Evolutionary conservation across 2,797 vertebrate species (phyloP).

Genomic region (Mus minutoides): DNA sequence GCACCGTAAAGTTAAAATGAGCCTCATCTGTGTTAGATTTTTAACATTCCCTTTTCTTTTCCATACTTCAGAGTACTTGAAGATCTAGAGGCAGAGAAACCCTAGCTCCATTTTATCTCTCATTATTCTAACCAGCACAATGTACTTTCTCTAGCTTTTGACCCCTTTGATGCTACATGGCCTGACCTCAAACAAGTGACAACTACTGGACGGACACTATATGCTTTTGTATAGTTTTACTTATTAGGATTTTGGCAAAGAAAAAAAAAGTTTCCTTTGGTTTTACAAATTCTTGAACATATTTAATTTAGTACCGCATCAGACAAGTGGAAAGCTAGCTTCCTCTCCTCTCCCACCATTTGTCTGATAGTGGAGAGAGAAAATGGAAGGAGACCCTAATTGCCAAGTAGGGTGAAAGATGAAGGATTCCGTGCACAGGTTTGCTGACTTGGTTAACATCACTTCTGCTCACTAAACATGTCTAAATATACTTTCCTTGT

Average conservation of each 20-base stretch:
- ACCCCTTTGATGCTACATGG: not conserved
- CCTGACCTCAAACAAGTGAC: not conserved
- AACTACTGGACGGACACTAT: not conserved
- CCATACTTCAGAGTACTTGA: not conserved
- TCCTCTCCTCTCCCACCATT: not conserved
- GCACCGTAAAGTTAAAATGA: not conserved
- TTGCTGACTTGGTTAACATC: conserved; percentile 61
- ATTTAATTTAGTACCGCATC: not conserved
- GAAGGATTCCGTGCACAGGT: conserved; percentile 52
- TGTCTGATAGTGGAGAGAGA: not conserved
- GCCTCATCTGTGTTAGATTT: not conserved
- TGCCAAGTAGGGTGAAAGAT: conserved; percentile 59
- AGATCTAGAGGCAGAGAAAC: not conserved
- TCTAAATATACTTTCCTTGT: conserved; percentile 65
- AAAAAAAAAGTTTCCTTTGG: not conserved
- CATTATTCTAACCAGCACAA: not conserved
- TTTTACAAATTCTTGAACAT: not conserved
- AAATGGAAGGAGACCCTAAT: not conserved
- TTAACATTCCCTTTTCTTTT: conserved; percentile 38
- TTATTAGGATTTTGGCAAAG: not conserved
- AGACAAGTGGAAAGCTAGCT: not conserved
- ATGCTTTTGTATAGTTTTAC: not conserved
- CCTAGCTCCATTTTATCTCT: not conserved
- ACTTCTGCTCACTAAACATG: conserved; percentile 71
- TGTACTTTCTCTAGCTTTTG: not conserved